Evolutionary conservation across 2,113 vertebrate genomes (phyloP).

Genomic region (Turnix velox): DNA sequence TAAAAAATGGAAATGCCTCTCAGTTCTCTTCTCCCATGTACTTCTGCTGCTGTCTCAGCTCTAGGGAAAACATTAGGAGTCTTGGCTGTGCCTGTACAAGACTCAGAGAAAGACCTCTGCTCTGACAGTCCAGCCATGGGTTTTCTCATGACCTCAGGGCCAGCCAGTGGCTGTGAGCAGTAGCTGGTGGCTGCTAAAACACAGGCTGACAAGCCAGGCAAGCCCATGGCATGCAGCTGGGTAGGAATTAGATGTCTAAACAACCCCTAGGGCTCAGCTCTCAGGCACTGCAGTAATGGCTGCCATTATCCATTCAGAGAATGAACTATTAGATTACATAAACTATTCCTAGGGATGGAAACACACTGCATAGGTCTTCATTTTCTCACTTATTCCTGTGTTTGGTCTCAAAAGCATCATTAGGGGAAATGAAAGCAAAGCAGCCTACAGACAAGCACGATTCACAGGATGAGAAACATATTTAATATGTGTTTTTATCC

Average conservation of each 20-base stretch:
- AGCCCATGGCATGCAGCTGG: not conserved
- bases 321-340: fast-evolving
- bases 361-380: not conserved
- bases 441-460: not conserved
- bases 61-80: not conserved
- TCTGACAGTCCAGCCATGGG: not conserved
- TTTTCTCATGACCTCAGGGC: not conserved
- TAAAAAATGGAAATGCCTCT: not conserved
- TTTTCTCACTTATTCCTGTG: not conserved
- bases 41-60: not conserved
- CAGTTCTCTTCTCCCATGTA: not conserved
- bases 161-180: not conserved
- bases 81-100: not conserved
- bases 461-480: not conserved
- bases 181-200: not conserved
- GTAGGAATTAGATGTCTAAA: not conserved
- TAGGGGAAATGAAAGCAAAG: not conserved
- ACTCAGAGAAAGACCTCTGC: not conserved
- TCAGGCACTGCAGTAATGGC: not conserved
- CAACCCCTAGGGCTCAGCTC: not conserved
- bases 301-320: not conserved
- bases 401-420: not conserved
- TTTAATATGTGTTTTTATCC: not conserved
- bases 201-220: not conserved
- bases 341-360: not conserved